Evolutionary conservation across 2,113 vertebrate genomes (phyloP).

Genomic region (Lophura nycthemera): DNA sequence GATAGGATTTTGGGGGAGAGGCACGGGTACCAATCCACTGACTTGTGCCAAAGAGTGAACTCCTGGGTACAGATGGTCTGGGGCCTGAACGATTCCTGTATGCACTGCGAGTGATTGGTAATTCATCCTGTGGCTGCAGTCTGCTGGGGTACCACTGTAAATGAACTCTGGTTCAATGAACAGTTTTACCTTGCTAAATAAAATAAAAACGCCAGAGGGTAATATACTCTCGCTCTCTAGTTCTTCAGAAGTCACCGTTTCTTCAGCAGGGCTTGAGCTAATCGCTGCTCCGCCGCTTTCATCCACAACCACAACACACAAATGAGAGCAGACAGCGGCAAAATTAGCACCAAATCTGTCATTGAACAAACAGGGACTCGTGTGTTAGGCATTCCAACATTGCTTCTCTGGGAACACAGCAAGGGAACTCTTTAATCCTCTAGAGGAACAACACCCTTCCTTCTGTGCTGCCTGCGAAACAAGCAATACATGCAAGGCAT

Average conservation of each 20-base stretch:
- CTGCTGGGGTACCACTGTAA: conserved; percentile 39
- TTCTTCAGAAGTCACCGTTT: conserved; percentile 37
- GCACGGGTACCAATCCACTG: neutral
- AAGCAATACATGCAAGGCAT: neutral
- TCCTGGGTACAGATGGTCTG: neutral
- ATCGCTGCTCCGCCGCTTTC: conserved; percentile 42
- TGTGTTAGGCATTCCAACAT: conserved; percentile 5
- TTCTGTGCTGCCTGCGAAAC: neutral
- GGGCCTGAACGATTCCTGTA: conserved; percentile 15
- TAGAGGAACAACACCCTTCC: neutral
- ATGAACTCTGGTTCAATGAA: conserved; percentile 50
- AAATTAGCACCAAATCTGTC: conserved; percentile 62
- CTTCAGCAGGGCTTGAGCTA: conserved; percentile 48
- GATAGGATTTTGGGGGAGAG: neutral
- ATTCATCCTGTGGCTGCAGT: conserved; percentile 41
- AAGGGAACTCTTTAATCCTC: conserved; percentile 29
- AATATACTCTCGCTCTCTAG: conserved; percentile 47
- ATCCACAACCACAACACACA: conserved; percentile 22
- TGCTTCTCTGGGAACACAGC: conserved; percentile 1
- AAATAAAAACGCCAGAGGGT: conserved; percentile 62
- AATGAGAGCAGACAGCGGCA: conserved; percentile 53
- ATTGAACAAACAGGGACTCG: conserved; percentile 25
- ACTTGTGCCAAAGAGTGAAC: neutral
- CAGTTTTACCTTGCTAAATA: conserved; percentile 60
- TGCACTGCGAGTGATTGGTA: conserved; percentile 26